Percentiles rank a stretch among this genome's conserved stretches.
Evolutionary conservation across 1,140 invertebrate species (phyloP).

Genomic region (Heliconius hermathena): DNA sequence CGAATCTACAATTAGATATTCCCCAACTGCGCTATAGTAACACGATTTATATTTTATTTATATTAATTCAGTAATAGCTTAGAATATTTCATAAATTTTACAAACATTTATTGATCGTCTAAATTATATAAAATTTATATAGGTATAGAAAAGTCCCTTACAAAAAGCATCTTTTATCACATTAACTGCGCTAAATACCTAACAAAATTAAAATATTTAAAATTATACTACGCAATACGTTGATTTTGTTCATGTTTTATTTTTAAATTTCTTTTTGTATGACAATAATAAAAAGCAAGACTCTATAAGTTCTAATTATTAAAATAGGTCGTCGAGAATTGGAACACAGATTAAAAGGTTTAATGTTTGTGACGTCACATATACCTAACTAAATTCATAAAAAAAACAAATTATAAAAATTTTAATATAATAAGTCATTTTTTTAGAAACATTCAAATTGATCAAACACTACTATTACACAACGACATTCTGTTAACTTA

Average conservation of each 20-base stretch:
- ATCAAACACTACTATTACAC: too few species aligned
- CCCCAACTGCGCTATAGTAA: too few species aligned
- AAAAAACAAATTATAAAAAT: not conserved
- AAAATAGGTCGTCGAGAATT: not conserved
- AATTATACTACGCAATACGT: not conserved
- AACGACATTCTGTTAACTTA: too few species aligned
- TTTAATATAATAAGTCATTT: too few species aligned
- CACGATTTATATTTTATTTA: too few species aligned
- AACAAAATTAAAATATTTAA: not conserved
- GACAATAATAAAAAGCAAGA: not conserved
- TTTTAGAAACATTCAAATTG: too few species aligned
- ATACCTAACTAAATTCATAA: not conserved
- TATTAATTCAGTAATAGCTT: too few species aligned
- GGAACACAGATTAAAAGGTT: not conserved
- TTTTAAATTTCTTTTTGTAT: not conserved
- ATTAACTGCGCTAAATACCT: constrained; percentile 3
- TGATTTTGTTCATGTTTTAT: not conserved
- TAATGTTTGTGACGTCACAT: not conserved
- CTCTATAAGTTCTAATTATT: not conserved
- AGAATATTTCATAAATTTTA: too few species aligned
- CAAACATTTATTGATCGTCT: not conserved
- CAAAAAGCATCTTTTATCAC: constrained; percentile 14
- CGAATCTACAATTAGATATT: too few species aligned
- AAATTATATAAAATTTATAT: not conserved
- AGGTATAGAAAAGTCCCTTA: not conserved